These are phyloP conservation scores for Dermatemys mawii DNA, from an alignment of 2,113 vertebrate species.

Conservation along the genomic window DNA sequence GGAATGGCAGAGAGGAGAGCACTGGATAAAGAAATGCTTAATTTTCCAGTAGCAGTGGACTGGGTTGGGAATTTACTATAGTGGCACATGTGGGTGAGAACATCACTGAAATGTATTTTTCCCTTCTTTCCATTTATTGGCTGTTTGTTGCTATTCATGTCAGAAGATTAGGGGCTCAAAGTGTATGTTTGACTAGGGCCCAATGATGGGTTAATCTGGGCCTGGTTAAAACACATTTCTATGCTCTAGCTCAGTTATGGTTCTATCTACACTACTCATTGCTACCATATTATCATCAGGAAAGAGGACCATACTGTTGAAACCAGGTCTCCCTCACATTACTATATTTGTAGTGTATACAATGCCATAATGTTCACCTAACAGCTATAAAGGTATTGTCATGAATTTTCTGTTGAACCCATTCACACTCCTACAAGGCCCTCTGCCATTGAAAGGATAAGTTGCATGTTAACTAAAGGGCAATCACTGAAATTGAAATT, in stretches of 20 bases:
- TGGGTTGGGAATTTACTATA: too few relatives aligned
- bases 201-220: not conserved
- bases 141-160: not conserved
- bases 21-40: too few relatives aligned
- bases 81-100: too few relatives aligned
- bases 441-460: not conserved
- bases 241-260: not conserved
- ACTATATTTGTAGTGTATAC: not conserved
- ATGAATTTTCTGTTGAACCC: not conserved
- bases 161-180: too few relatives aligned
- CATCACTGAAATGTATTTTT: too few relatives aligned
- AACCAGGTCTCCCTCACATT: accelerated
- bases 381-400: not conserved
- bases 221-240: not conserved
- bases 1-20: too few relatives aligned
- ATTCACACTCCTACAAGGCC: not conserved
- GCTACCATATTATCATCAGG: not conserved
- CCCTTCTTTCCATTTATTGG: not conserved
- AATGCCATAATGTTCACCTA: not conserved
- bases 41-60: too few relatives aligned
- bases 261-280: not conserved
- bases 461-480: not conserved
- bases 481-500: not conserved
- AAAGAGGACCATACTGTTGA: not conserved
- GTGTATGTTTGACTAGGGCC: not conserved